Evolutionary conservation across 2,797 vertebrate genomes (phyloP), one percentile per base, ranked within the genome.

Genomic region (Columba guinea): DNA sequence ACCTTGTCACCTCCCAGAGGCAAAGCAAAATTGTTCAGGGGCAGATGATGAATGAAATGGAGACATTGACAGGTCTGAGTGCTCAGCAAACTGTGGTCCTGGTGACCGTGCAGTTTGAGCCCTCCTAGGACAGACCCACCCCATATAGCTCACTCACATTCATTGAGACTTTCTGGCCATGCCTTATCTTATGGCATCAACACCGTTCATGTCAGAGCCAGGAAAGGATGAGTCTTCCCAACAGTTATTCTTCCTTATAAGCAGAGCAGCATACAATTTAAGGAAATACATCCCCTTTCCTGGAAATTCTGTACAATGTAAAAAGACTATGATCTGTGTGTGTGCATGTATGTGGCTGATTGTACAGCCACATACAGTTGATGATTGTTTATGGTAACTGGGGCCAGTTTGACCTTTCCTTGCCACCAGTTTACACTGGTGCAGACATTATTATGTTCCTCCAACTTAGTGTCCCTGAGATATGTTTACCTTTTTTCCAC

Each of bases 281-380:
- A 78, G 94, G 89, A 94, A 95, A 90, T 73, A 65, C 13, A 0
- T 78, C 55, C 10, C 34, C 6, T 93, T 93, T 96, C 89, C 91
- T 82, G 91, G 89, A 94, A 94, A 92, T 93, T 81, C 90, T 63
- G 51, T 79, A 74, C 52, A 46, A 1, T 5, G 8, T 75, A 22
- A 60, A 62, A 62, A 34, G 52, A 62, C 10, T 9, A 3, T 19
- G 32, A 46, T 92, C 18, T 83, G 1, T 3, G 3, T 64, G 17
- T 44, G 60, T 6, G 1, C 16, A 13, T 53, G 48, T 56, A 30
- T 0, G 0, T 34, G 37, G 15, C 67, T 90, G 37, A 34, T 35
- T 35, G 34, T 35, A 35, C 34, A 35, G 34, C 34, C 34, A 35
- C 34, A 35, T 35, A 13, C 27, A 59, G 23, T 22, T 93, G 30